Evolutionary conservation across 2,888 invertebrate genomes (phyloP).

Genomic region (Tipula helvola): DNA sequence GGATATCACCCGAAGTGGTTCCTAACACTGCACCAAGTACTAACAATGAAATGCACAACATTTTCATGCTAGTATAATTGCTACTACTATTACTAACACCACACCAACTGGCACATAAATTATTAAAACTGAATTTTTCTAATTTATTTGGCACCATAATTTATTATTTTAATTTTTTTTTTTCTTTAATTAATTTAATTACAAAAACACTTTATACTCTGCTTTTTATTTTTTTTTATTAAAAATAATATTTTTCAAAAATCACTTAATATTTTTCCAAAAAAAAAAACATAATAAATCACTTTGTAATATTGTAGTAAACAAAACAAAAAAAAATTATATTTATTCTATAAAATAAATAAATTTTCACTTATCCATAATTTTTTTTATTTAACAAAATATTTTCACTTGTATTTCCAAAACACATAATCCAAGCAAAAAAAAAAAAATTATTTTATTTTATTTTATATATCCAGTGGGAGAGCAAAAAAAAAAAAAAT

Average conservation of each 20-base stretch:
- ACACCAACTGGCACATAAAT: not conserved
- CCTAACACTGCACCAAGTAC: not conserved
- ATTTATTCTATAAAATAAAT: not conserved
- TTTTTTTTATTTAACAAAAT: not conserved
- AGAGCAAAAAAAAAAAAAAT: not conserved
- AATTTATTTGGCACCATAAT: not conserved
- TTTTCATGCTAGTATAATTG: not conserved
- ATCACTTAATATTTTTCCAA: not conserved
- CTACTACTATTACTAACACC: not conserved
- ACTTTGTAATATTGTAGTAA: not conserved
- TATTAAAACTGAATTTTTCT: not conserved
- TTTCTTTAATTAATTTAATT: not conserved
- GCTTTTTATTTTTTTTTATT: not conserved
- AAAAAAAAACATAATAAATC: not conserved
- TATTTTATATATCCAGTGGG: not conserved
- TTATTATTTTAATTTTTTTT: not conserved
- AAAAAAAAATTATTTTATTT: not conserved
- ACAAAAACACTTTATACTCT: not conserved
- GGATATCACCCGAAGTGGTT: constrained; percentile 5
- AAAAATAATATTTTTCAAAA: not conserved
- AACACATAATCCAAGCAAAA: not conserved
- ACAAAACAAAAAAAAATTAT: not conserved
- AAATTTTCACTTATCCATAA: not conserved
- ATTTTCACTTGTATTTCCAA: not conserved
- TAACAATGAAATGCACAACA: not conserved